A percentile compares a stretch with the other conserved stretches of the same genome.
Conservation (phyloP, 53 echinoderm and acorn worm genomes). For the Paelopatides confundens region DNA sequence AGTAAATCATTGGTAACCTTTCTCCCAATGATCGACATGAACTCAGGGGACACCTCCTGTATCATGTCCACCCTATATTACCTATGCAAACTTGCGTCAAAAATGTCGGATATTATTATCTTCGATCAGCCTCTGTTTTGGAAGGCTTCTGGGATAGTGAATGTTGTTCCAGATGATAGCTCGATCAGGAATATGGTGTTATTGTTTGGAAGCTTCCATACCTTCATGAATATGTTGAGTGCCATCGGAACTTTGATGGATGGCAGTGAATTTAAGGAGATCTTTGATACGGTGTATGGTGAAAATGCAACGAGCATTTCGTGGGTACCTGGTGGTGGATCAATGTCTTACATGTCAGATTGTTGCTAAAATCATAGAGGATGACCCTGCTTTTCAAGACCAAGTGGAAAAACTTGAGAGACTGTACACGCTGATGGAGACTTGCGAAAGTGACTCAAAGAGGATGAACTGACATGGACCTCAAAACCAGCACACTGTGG, state of each 20-base stretch:
- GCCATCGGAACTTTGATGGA: conserved; percentile 49
- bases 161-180: neutral
- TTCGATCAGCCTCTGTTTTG: conserved; percentile 49
- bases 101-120: conserved; percentile 14
- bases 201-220: conserved; percentile 51
- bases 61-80: conserved; percentile 19
- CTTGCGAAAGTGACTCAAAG: too few species aligned
- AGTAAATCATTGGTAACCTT: conserved; percentile 44
- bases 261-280: conserved; percentile 29
- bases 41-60: conserved; percentile 37
- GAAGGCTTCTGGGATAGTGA: conserved; percentile 27
- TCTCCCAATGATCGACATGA: conserved; percentile 52
- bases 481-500: neutral
- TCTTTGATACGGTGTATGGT: conserved; percentile 38
- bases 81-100: neutral
- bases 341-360: conserved; percentile 48
- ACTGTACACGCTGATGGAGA: neutral
- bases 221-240: conserved; percentile 48
- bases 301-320: conserved; percentile 53
- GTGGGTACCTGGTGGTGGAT: conserved; percentile 57
- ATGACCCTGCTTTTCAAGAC: conserved; percentile 22
- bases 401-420: neutral
- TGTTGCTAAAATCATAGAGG: conserved; percentile 5
- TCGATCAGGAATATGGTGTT: conserved; percentile 24
- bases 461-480: neutral